Evolutionary conservation across 2,888 invertebrate species (phyloP).

Genomic region (Drosophila nr. perissopoda): DNA sequence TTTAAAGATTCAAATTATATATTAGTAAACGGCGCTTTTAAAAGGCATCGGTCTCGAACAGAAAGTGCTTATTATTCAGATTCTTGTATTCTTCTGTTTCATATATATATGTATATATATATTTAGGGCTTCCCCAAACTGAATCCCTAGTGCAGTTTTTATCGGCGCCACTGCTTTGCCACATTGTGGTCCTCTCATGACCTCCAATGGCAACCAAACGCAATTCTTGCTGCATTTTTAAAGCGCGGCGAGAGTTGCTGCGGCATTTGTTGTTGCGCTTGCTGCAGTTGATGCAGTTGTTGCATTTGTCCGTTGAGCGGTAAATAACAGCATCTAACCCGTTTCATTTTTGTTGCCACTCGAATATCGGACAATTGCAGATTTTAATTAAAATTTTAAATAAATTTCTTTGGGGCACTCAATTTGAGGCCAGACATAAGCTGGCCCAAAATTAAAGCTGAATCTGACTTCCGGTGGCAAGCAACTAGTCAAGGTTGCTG

Average conservation of each 20-base stretch:
- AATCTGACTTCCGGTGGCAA: background rate
- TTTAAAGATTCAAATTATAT: background rate
- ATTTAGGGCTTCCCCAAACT: background rate
- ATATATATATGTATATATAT: background rate
- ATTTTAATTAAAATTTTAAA: constrained; percentile 68
- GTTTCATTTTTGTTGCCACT: constrained; percentile 5
- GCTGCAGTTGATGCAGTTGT: constrained; percentile 9
- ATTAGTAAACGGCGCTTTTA: background rate
- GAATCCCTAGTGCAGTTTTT: background rate
- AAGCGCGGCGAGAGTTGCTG: constrained; percentile 55
- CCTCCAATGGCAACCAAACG: constrained; percentile 62
- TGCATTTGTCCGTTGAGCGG: constrained; percentile 5
- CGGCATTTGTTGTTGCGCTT: constrained; percentile 10
- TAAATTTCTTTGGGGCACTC: constrained; percentile 18
- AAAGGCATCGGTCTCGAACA: background rate
- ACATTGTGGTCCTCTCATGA: constrained; percentile 34
- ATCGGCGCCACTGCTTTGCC: constrained; percentile 26
- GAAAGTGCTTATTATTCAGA: background rate
- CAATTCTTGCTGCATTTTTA: constrained; percentile 69
- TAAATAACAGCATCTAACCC: background rate
- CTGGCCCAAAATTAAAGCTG: constrained; percentile 36
- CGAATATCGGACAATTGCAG: constrained; percentile 51
- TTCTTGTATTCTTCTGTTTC: background rate
- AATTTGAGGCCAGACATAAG: constrained; percentile 13
- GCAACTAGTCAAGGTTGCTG: constrained; percentile 42